A percentile compares a stretch with the other conserved stretches of the same genome.
Evolutionary conservation across 2,888 invertebrate species (phyloP).

Genomic region (Nipponacmea schrenckii): DNA sequence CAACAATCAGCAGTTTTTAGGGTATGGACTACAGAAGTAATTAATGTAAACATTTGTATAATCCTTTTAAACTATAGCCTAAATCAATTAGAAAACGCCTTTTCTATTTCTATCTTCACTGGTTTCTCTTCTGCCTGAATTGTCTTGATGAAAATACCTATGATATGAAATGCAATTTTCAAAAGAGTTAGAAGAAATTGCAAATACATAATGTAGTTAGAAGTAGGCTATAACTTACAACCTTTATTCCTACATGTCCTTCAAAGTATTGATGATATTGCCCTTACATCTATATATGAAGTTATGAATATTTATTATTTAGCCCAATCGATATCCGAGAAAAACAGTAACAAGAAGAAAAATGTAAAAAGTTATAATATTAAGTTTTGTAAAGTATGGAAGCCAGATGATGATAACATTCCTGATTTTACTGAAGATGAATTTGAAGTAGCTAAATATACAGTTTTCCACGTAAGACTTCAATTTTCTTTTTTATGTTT

Average conservation of each 20-base stretch:
- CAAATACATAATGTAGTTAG: too few relatives aligned
- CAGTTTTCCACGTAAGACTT: slow-evolving; percentile 43
- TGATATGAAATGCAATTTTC: too few relatives aligned
- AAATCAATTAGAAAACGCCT: neutral
- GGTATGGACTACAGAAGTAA: neutral
- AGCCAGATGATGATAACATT: slow-evolving; percentile 40
- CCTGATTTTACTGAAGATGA: slow-evolving; percentile 44
- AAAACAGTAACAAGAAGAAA: slow-evolving; percentile 35
- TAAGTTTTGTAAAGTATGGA: slow-evolving; percentile 41
- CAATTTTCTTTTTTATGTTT: neutral
- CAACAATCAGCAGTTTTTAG: neutral
- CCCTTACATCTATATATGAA: too few relatives aligned
- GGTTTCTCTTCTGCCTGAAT: too few relatives aligned
- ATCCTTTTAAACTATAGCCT: neutral
- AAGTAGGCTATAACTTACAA: neutral
- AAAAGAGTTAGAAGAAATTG: too few relatives aligned
- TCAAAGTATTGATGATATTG: neutral
- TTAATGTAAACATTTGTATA: neutral
- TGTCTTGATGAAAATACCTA: too few relatives aligned
- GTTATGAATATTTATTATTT: slow-evolving; percentile 10
- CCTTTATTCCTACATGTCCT: neutral
- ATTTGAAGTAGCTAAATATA: slow-evolving; percentile 56
- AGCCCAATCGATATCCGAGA: slow-evolving; percentile 39
- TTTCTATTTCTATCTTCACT: too few relatives aligned
- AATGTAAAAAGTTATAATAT: slow-evolving; percentile 37